Evolutionary conservation across 2,888 invertebrate genomes (phyloP), one percentile per base, ranked within the genome.

Genomic region (Chrysotoxum bicinctum): DNA sequence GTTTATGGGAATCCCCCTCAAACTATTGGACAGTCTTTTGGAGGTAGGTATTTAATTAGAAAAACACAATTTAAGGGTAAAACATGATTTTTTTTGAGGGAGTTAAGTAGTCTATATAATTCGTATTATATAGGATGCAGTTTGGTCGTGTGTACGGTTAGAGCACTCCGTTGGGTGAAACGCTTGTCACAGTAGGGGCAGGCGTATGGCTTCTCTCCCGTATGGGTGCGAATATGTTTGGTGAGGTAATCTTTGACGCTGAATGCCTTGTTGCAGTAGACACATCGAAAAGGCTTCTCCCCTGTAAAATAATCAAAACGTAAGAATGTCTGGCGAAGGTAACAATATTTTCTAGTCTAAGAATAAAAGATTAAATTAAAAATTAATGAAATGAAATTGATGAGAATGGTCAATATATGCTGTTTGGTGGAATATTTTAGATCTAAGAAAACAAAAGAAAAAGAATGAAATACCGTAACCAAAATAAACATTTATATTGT

Each of bases 181-280:
- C 91, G 90, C 88, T 91, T 91, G 87, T 91, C 91, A 79, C 91
- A 91, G 78, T 90, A 91, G 84, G 91, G 90, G 88, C 91, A 91
- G 87, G 90, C 90, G 87, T 91, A 91, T 81, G 91, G 91, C 87
- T 91, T 91, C 87, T 91, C 91, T 74, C 91, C 91, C 83, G 91
- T 91, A 82, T 91, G 91, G 87, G 91, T 91, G 87, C 91, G 91
- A 90, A 91, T 91, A 89, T 91, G 91, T 88, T 91, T 91, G 88
- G 91, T 91, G 88, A 91, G 89, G 89, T 91, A 91, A 88, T 91
- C 91, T 89, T 91, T 91, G 87, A 91, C 91, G 88, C 91, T 91
- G 87, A 91, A 91, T 88, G 91, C 89, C 88, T 91, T 91, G 88
- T 91, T 91, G 87, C 91, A 91, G 87, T 91, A 91, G 72, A 88